A percentile compares a stretch with the other conserved stretches of the same genome.
Conservation (phyloP, 2,797 vertebrate genomes). For the Hippopotamyrus pictus region DNA sequence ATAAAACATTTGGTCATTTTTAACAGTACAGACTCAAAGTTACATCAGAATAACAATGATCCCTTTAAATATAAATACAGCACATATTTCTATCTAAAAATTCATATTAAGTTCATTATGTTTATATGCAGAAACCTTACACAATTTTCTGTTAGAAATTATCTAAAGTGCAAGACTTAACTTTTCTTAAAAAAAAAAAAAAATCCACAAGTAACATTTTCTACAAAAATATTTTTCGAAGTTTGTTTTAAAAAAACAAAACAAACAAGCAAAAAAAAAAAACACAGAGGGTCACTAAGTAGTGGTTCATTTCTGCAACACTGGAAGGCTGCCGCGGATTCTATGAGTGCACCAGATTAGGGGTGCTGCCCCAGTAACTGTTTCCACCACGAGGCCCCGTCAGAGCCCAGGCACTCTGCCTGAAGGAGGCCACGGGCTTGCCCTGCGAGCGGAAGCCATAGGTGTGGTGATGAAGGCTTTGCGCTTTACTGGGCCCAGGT, state of each 20-base stretch:
- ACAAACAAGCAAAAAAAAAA: not conserved
- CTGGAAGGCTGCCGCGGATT: slow-evolving; percentile 31
- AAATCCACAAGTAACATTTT: slow-evolving; percentile 29
- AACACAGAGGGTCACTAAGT: slow-evolving; percentile 35
- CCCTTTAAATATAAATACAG: slow-evolving; percentile 58
- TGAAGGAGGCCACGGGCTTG: slow-evolving; percentile 35
- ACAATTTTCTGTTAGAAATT: slow-evolving; percentile 50
- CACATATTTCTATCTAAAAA: slow-evolving; percentile 47
- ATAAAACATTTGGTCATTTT: slow-evolving; percentile 53
- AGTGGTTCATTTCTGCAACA: slow-evolving; percentile 38
- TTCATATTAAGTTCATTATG: slow-evolving; percentile 44
- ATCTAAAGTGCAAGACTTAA: slow-evolving; percentile 63
- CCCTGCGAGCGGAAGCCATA: slow-evolving; percentile 40
- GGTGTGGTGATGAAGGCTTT: slow-evolving; percentile 35
- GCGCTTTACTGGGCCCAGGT: slow-evolving; percentile 29
- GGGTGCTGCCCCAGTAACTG: slow-evolving; percentile 46
- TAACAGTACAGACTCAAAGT: slow-evolving; percentile 38
- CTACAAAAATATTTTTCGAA: slow-evolving; percentile 43
- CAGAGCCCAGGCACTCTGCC: slow-evolving; percentile 47
- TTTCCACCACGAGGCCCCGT: slow-evolving; percentile 36
- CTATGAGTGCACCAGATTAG: slow-evolving; percentile 42
- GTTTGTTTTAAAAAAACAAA: slow-evolving; percentile 33
- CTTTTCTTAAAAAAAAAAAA: slow-evolving; percentile 32
- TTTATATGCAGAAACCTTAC: slow-evolving; percentile 42
- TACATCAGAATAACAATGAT: slow-evolving; percentile 42